A percentile compares a stretch with the other conserved stretches of the same genome.
These are phyloP conservation scores for Pseudopleuronectes americanus DNA, from an alignment of 2,797 vertebrate species.

Conservation along the genomic window DNA sequence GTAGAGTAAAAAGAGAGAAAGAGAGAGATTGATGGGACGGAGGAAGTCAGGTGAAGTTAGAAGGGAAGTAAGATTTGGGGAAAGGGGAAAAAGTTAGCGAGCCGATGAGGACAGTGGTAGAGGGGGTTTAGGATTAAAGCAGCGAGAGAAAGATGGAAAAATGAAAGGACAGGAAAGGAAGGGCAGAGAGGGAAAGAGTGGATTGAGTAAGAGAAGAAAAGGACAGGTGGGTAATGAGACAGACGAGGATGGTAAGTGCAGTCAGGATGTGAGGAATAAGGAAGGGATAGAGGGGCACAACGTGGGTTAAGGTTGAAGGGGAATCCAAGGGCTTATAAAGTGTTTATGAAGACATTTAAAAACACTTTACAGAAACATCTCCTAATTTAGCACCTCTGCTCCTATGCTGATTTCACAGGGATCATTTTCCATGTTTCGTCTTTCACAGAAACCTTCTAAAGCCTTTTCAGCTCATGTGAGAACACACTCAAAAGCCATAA, in stretches of 20 bases:
- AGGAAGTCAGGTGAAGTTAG: slow-evolving; percentile 34
- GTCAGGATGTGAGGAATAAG: slow-evolving; percentile 4
- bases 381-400: slow-evolving; percentile 8
- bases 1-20: too few species aligned
- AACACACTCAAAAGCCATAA: slow-evolving; percentile 12
- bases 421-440: slow-evolving; percentile 17
- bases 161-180: slow-evolving; percentile 19
- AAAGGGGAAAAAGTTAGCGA: slow-evolving; percentile 38
- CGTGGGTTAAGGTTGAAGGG: slow-evolving; percentile 13
- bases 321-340: background rate
- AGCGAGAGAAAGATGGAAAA: slow-evolving; percentile 25
- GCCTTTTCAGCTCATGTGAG: slow-evolving; percentile 4
- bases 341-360: slow-evolving; percentile 17
- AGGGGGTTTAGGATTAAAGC: too few species aligned
- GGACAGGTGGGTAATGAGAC: slow-evolving; percentile 28
- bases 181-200: slow-evolving; percentile 7
- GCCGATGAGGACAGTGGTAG: background rate
- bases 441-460: slow-evolving; percentile 25
- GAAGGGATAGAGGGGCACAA: background rate
- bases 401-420: background rate
- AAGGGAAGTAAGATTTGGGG: slow-evolving; percentile 32
- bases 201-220: slow-evolving; percentile 19
- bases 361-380: slow-evolving; percentile 25
- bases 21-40: slow-evolving; percentile 35
- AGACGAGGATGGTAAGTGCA: slow-evolving; percentile 9